A percentile compares a stretch with the other conserved stretches of the same genome.
phyloP scores from a whole-genome alignment of 2,113 vertebrate genomes.

The Barbus barbus region DNA sequence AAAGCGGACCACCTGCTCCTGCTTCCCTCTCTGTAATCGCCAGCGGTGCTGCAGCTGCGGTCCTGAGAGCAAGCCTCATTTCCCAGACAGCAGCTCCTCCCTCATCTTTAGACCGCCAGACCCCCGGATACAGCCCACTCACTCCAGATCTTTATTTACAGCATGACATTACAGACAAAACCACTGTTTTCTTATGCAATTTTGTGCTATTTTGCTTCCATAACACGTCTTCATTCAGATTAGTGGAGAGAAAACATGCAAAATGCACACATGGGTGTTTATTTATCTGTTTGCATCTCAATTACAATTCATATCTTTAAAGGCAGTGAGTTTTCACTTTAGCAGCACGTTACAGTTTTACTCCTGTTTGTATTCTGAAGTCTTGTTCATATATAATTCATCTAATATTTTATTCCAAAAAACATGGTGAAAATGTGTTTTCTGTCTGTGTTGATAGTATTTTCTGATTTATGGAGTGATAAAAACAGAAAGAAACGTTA shows the following conservation, averaged over 20 bases:
- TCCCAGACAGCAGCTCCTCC: slow-evolving; percentile 52
- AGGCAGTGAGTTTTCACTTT: background rate
- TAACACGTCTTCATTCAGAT: background rate
- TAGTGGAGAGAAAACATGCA: background rate
- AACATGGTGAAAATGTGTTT: too few species aligned
- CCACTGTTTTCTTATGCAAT: too few species aligned
- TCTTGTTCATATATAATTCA: too few species aligned
- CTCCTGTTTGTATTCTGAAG: background rate
- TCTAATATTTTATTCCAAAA: too few species aligned
- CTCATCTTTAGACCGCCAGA: background rate
- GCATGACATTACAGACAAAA: too few species aligned
- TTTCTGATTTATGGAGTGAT: too few species aligned
- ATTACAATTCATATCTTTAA: background rate
- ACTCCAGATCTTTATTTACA: background rate
- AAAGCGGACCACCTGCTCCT: slow-evolving; percentile 78
- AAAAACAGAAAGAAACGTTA: too few species aligned
- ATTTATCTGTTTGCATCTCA: background rate
- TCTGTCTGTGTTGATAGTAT: too few species aligned
- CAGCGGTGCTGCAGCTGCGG: slow-evolving; percentile 58
- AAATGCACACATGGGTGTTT: background rate
- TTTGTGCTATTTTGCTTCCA: too few species aligned
- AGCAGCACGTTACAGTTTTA: background rate
- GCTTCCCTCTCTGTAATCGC: slow-evolving; percentile 62
- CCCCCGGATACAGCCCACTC: background rate
- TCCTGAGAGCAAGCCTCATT: slow-evolving; percentile 50